Evolutionary conservation across 2,113 vertebrate species (phyloP).

Genomic region (Myrmophylax atrothorax): DNA sequence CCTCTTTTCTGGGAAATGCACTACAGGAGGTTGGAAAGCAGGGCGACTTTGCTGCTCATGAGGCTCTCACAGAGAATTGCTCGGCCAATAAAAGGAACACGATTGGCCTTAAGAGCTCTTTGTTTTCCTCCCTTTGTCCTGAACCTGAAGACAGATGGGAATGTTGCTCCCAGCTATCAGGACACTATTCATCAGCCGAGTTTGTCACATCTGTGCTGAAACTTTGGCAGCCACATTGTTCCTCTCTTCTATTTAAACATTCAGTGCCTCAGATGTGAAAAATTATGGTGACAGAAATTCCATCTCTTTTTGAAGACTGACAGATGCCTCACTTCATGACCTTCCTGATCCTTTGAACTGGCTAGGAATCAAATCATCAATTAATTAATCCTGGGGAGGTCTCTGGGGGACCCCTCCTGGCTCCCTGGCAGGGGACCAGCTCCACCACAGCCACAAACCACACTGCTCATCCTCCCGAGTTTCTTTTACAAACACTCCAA

Average conservation of each 20-base stretch:
- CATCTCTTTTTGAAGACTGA: neutral
- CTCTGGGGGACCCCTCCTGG: neutral
- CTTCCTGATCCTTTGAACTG: neutral
- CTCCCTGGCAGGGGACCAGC: neutral
- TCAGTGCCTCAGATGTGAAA: neutral
- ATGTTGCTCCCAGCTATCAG: neutral
- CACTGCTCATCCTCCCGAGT: neutral
- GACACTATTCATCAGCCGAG: neutral
- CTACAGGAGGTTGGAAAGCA: neutral
- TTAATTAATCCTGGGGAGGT: neutral
- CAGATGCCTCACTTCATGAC: neutral
- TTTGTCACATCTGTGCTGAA: neutral
- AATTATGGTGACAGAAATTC: neutral
- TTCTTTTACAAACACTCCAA: neutral
- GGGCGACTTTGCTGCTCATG: neutral
- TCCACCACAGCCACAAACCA: neutral
- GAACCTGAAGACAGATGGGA: neutral
- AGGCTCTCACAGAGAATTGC: neutral
- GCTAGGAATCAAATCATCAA: neutral
- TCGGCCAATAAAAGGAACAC: neutral
- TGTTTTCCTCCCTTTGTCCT: constrained; percentile 30
- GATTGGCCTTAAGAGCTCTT: constrained; percentile 16
- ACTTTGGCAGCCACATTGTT: neutral
- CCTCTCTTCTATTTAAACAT: neutral
- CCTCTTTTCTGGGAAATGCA: neutral